Evolutionary conservation across 2,888 invertebrate genomes (phyloP).

Genomic region (Lydus trimaculatus): DNA sequence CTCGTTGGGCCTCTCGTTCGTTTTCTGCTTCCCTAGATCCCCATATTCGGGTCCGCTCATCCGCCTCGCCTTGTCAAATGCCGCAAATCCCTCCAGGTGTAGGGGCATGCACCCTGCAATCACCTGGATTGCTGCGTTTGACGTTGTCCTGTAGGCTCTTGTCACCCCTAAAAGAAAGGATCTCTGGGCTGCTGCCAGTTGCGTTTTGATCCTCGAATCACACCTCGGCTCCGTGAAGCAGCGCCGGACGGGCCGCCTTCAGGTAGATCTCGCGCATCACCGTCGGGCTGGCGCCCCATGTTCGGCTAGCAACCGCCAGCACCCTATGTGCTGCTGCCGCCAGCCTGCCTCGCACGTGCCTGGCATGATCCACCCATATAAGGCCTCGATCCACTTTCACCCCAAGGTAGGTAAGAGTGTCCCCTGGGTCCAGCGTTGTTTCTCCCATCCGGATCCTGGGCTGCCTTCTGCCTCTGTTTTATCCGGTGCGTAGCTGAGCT

Average conservation of each 20-base stretch:
- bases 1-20: too few species aligned
- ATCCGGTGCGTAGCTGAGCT: neutral
- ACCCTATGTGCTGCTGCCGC: slow-evolving; percentile 11
- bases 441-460: neutral
- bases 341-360: neutral
- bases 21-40: too few species aligned
- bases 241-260: slow-evolving; percentile 6
- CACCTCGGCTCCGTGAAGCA: slow-evolving; percentile 10
- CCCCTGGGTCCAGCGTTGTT: neutral
- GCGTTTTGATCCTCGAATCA: slow-evolving; percentile 2
- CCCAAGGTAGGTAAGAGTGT: slow-evolving; percentile 15
- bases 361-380: slow-evolving; percentile 10
- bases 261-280: slow-evolving; percentile 11
- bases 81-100: slow-evolving; percentile 15
- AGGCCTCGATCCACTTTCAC: slow-evolving; percentile 11
- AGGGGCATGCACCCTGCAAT: slow-evolving; percentile 21
- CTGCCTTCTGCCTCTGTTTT: neutral
- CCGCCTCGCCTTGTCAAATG: neutral
- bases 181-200: slow-evolving; percentile 16
- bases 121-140: slow-evolving; percentile 27
- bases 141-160: slow-evolving; percentile 19
- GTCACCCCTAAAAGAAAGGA: slow-evolving; percentile 14
- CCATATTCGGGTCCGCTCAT: neutral
- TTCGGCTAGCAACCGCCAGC: neutral
- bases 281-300: slow-evolving; percentile 11